Base-by-base conservation (phyloP, 2,888 invertebrate genomes). In the Lottia gigantea region DNA sequence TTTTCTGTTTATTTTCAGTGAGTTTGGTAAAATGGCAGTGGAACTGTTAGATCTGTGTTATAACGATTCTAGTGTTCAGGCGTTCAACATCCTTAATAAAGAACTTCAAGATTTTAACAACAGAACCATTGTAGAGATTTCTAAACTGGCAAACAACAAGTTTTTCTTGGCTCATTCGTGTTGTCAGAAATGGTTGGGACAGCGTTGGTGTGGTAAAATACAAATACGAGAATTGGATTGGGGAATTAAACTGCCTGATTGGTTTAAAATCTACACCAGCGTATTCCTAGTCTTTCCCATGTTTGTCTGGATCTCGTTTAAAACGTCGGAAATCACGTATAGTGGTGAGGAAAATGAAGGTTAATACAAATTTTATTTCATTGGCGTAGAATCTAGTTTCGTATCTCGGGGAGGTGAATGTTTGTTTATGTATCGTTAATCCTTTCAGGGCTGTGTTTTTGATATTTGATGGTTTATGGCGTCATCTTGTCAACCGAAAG, bases 161-260 rank as follows among this genome's bases (percentile, higher is more conserved):
- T 83, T 84, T 61, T 89, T 90, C 77, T 84, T 90, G 46, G 88
- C 90, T 6, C 90, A 90, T 77, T 89, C 89, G 8, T 89, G 89
- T 72, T 90, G 90, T 78, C 90, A 90, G 82, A 86, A 89, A 74
- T 90, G 90, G 89, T 84, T 90, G n/a, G 88, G 88, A 7, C 86
- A 88, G 47, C 85, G 88, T 66, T 87, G 90, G 71, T 87, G 82
- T 68, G 89, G 89, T 3, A 78, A 84, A 26, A 83, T 89, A 55
- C 82, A 86, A 40, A 81, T 89, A 6, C 80, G 87, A 49, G 88
- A 88, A 49, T 76, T 88, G 14, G 82, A 83, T 66, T 86, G 84
- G 83, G 85, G 84, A 1, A 78, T 83, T 26, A 79, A 83, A 19
- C 74, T 88, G 8, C 87, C 88, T 0, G 83, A 83, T 40, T 85